Percentiles rank a stretch among this genome's conserved stretches.
phyloP scores from a whole-genome alignment of 2,797 vertebrate species.

The Leontopithecus rosalia region DNA sequence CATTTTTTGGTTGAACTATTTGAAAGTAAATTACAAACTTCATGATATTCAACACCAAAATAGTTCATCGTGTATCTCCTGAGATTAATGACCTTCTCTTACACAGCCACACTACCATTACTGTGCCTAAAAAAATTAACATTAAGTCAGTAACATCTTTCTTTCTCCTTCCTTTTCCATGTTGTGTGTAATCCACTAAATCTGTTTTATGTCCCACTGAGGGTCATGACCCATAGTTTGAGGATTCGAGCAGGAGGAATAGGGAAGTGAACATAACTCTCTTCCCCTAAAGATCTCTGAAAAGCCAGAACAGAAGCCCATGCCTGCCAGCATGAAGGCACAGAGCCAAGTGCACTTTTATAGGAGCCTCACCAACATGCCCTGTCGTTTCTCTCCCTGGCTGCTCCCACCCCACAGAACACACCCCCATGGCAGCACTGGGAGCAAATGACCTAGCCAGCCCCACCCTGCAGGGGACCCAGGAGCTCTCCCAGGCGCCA shows the following conservation, averaged over 20 bases:
- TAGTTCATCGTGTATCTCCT: background rate
- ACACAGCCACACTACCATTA: background rate
- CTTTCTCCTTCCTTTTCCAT: background rate
- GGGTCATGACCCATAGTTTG: background rate
- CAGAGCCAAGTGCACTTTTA: background rate
- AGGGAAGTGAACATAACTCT: background rate
- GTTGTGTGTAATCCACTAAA: background rate
- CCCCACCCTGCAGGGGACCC: conserved; percentile 33
- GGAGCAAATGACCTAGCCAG: background rate
- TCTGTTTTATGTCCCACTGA: background rate
- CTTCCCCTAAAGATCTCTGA: background rate
- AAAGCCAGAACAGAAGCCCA: background rate
- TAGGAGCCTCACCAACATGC: background rate
- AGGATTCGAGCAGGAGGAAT: background rate
- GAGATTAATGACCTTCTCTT: background rate
- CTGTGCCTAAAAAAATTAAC: background rate
- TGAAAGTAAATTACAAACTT: background rate
- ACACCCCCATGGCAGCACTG: background rate
- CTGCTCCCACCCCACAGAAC: background rate
- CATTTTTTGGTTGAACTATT: background rate
- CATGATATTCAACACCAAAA: background rate
- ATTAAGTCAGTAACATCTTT: background rate
- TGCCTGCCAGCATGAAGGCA: background rate
- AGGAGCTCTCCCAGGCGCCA: conserved; percentile 48
- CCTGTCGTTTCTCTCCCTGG: background rate